phyloP scores from a whole-genome alignment of 2,113 vertebrate genomes.

The Aramus guarauna region DNA sequence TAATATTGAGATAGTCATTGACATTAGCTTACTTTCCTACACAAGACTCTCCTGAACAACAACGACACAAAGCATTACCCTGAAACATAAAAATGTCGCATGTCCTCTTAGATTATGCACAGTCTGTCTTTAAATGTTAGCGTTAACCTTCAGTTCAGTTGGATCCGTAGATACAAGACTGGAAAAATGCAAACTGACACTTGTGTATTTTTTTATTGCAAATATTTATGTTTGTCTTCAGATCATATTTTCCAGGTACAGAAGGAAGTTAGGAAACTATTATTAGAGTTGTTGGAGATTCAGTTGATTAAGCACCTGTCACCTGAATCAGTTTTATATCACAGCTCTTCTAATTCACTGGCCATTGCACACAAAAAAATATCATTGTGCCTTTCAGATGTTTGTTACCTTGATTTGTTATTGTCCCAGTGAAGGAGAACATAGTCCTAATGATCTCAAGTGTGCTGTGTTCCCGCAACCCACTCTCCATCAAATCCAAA shows the following conservation, averaged over 20 bases:
- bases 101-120: slow-evolving; percentile 30
- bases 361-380: background rate
- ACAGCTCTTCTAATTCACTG: slow-evolving; percentile 17
- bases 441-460: background rate
- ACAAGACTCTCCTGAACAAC: background rate
- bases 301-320: background rate
- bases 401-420: slow-evolving; percentile 21
- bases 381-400: background rate
- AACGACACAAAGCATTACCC: slow-evolving; percentile 6
- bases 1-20: background rate
- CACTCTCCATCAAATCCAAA: background rate
- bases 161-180: background rate
- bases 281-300: background rate
- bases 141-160: slow-evolving; percentile 44
- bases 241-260: slow-evolving; percentile 13
- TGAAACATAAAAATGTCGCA: slow-evolving; percentile 23
- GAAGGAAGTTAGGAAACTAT: slow-evolving; percentile 1
- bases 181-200: slow-evolving; percentile 7
- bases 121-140: slow-evolving; percentile 49
- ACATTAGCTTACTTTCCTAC: slow-evolving; percentile 18
- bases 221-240: slow-evolving; percentile 32
- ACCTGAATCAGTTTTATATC: slow-evolving; percentile 10
- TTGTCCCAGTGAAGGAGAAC: background rate
- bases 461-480: background rate
- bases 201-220: background rate